A percentile compares a stretch with the other conserved stretches of the same genome.
phyloP scores from a whole-genome alignment of 2,113 vertebrate species.

The Cavia porcellus region DNA sequence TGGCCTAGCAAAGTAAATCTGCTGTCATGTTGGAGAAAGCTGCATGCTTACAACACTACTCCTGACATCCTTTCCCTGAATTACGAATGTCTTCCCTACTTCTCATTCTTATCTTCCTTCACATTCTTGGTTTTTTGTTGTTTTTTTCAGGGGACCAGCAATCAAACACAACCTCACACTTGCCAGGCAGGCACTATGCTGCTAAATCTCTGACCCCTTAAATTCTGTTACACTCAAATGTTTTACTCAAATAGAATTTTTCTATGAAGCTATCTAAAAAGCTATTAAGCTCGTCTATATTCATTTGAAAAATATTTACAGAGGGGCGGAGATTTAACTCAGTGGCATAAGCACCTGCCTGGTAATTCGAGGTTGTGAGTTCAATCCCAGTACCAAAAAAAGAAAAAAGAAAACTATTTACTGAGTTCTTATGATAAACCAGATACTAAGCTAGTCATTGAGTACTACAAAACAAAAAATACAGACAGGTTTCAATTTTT shows the following conservation, averaged over 20 bases:
- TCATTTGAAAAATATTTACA: too few relatives aligned
- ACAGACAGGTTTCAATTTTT: neutral
- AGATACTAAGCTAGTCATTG: neutral
- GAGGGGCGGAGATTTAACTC: too few relatives aligned
- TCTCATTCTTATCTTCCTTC: neutral
- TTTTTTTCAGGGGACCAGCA: too few relatives aligned
- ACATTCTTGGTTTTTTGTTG: too few relatives aligned
- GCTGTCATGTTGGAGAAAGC: neutral
- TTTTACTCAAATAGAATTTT: neutral
- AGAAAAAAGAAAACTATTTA: neutral
- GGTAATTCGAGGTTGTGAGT: too few relatives aligned
- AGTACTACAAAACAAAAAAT: neutral
- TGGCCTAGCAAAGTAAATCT: neutral
- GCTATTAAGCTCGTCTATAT: neutral
- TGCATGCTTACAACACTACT: neutral
- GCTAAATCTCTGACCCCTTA: neutral
- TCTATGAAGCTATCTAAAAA: neutral
- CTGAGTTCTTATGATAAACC: neutral
- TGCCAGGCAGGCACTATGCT: too few relatives aligned
- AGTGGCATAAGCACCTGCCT: too few relatives aligned
- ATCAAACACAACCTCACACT: too few relatives aligned
- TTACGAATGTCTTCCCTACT: neutral
- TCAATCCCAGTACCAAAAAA: too few relatives aligned
- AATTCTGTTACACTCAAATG: conserved; percentile 8
- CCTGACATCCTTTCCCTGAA: neutral